A percentile compares a stretch with the other conserved stretches of the same genome.
Conservation (phyloP, 2,113 vertebrate species). For the Dicerorhinus sumatrensis region DNA sequence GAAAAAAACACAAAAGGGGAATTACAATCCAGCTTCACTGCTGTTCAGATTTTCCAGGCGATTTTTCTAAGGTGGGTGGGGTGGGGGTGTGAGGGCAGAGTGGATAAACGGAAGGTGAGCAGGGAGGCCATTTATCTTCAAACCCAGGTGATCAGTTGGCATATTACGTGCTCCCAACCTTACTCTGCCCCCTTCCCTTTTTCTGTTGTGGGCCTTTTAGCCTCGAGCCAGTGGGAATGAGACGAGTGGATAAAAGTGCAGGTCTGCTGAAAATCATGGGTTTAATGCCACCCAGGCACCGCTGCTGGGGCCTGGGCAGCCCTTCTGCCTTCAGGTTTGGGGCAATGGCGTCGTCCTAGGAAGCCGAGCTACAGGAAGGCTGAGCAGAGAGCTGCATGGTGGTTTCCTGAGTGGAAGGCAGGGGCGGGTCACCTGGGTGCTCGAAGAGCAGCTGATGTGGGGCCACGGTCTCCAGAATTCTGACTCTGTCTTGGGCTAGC, state of each 20-base stretch:
- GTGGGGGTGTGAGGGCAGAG: neutral
- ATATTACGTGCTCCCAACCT: neutral
- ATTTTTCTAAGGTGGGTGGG: neutral
- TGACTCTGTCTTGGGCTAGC: neutral
- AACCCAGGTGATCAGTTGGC: no score
- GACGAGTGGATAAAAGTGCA: neutral
- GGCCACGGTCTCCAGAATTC: neutral
- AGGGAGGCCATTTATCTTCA: neutral
- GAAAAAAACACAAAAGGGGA: neutral
- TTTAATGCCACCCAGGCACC: neutral
- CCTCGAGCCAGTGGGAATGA: neutral
- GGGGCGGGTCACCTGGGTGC: accelerated
- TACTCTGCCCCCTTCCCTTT: neutral
- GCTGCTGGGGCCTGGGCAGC: neutral
- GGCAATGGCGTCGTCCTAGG: accelerated
- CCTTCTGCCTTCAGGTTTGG: neutral
- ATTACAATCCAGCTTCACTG: neutral
- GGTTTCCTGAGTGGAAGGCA: neutral
- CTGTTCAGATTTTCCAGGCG: neutral
- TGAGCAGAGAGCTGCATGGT: neutral
- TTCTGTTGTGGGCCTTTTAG: neutral
- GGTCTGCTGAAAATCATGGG: neutral
- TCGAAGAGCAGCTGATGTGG: no score
- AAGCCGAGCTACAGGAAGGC: neutral
- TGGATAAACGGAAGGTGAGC: neutral